A percentile compares a stretch with the other conserved stretches of the same genome.
Conservation (phyloP, 2,113 vertebrate genomes). For the Lamprologus sp. region DNA sequence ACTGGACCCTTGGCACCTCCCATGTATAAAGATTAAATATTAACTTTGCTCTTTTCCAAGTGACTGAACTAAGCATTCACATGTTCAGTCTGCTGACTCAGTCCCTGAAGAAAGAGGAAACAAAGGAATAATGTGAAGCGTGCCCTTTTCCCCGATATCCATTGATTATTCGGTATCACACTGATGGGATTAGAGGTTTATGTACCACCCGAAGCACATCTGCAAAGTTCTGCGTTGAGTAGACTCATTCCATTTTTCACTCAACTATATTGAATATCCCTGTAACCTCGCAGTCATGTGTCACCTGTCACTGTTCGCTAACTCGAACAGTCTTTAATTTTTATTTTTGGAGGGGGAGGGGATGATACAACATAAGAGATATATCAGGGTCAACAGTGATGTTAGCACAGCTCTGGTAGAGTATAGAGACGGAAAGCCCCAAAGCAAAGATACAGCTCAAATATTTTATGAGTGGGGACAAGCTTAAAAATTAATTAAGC, state of each 20-base stretch:
- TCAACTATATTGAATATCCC: background rate
- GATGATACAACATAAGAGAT: background rate
- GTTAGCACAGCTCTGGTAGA: background rate
- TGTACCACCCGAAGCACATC: background rate
- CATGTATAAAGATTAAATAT: background rate
- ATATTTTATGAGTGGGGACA: slow-evolving; percentile 23
- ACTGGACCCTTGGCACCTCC: background rate
- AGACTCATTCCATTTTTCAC: background rate
- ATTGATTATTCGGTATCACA: background rate
- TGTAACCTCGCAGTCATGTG: background rate
- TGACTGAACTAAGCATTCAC: background rate
- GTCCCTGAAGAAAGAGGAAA: background rate
- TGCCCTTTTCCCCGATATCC: background rate
- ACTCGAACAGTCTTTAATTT: background rate
- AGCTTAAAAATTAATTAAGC: background rate
- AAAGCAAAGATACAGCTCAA: background rate
- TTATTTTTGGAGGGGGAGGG: background rate
- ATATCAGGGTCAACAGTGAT: background rate
- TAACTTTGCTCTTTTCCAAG: background rate
- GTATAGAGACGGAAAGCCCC: background rate
- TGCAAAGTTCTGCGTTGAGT: background rate
- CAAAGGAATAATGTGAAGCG: background rate
- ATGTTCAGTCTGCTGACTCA: background rate
- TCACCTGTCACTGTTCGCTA: background rate
- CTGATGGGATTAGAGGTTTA: background rate